Evolutionary conservation across 2,113 vertebrate species (phyloP).

Genomic region (Lutjanus erythropterus): DNA sequence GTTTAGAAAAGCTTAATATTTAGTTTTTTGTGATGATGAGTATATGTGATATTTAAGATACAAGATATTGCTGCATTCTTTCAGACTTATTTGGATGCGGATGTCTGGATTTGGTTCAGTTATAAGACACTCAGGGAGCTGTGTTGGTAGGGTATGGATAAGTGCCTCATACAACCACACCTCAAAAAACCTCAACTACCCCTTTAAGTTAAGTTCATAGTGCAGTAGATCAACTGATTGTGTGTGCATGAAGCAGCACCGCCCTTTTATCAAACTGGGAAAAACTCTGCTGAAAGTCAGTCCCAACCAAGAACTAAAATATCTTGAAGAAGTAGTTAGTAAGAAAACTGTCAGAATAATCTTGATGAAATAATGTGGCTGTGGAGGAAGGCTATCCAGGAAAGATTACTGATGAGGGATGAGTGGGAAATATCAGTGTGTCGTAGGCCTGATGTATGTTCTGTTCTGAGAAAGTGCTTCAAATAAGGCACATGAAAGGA

Average conservation of each 20-base stretch:
- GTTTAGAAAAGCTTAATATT: too few relatives aligned
- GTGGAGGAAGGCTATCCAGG: background rate
- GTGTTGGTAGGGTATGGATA: too few relatives aligned
- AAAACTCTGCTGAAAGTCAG: background rate
- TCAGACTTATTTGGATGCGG: too few relatives aligned
- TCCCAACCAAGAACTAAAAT: background rate
- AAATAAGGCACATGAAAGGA: constrained; percentile 18
- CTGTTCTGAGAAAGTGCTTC: background rate
- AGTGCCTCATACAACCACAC: too few relatives aligned
- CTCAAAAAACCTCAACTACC: too few relatives aligned
- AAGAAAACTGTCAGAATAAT: background rate
- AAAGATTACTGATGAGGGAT: background rate
- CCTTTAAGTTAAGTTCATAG: background rate
- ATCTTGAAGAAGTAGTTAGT: background rate
- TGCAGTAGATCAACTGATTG: background rate
- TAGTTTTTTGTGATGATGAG: too few relatives aligned
- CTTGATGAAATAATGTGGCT: background rate
- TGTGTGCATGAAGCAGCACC: background rate
- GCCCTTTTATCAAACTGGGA: background rate
- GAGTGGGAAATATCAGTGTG: background rate
- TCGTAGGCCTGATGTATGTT: background rate
- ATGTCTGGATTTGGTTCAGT: too few relatives aligned
- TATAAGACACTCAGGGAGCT: too few relatives aligned
- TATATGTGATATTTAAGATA: too few relatives aligned
- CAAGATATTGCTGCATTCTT: too few relatives aligned